phyloP scores from a whole-genome alignment of 2,888 invertebrate genomes.

The Panzeria rudis region DNA sequence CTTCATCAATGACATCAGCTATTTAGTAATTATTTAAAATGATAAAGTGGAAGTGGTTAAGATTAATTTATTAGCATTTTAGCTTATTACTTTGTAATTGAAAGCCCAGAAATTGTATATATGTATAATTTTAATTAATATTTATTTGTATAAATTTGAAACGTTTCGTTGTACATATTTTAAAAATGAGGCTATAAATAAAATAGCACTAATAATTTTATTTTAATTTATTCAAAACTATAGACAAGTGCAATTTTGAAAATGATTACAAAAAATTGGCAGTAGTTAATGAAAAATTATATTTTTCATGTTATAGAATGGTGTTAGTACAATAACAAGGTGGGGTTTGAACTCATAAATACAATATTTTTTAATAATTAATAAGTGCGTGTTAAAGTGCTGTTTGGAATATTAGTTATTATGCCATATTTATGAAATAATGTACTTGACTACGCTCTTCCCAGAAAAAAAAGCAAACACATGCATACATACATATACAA shows the following conservation, averaged over 20 bases:
- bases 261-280: constrained; percentile 8
- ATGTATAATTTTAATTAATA: too few species aligned
- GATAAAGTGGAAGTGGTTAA: too few species aligned
- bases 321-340: constrained; percentile 2
- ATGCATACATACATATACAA: not conserved
- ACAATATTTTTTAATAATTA: constrained; percentile 31
- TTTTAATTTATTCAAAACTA: constrained; percentile 5
- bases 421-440: constrained; percentile 40
- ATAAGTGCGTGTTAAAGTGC: constrained; percentile 25
- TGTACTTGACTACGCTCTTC: too few species aligned
- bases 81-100: too few species aligned
- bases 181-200: too few species aligned
- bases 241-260: constrained; percentile 12
- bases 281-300: constrained; percentile 23
- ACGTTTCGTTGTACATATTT: too few species aligned
- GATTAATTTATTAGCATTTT: too few species aligned
- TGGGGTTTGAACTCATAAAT: constrained; percentile 42
- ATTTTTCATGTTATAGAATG: not conserved
- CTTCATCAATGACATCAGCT: too few species aligned
- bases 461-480: too few species aligned
- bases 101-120: too few species aligned
- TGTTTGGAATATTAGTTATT: constrained; percentile 15
- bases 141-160: too few species aligned
- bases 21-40: too few species aligned
- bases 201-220: not conserved